phyloP scores from a whole-genome alignment of 2,797 vertebrate genomes.

The Pitangus sulphuratus region DNA sequence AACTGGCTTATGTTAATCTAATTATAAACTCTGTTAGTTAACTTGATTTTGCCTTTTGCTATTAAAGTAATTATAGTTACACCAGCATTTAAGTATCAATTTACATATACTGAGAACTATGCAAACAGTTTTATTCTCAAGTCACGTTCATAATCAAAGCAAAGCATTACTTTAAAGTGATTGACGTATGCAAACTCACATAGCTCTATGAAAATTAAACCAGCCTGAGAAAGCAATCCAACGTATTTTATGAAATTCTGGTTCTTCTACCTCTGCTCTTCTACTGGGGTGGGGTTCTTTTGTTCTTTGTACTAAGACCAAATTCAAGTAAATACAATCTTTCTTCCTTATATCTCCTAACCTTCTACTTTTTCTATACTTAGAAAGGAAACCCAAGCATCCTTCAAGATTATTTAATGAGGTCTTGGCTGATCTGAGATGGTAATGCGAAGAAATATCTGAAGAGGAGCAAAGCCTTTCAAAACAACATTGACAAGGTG shows the following conservation, averaged over 20 bases:
- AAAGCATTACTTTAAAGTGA: conserved; percentile 50
- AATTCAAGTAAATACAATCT: not conserved
- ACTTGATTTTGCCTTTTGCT: conserved; percentile 41
- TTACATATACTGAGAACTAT: conserved; percentile 12
- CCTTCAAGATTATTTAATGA: not conserved
- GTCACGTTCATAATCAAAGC: conserved; percentile 12
- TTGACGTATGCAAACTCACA: conserved; percentile 27
- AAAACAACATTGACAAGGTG: not conserved
- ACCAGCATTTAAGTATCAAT: conserved; percentile 32
- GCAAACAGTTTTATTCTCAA: conserved; percentile 57
- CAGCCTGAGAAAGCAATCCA: not conserved
- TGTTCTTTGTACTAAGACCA: not conserved
- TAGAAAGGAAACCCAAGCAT: not conserved
- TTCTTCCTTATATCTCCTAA: not conserved
- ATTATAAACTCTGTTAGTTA: conserved; percentile 44
- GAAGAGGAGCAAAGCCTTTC: not conserved
- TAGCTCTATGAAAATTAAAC: not conserved
- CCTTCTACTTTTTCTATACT: not conserved
- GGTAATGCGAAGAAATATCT: not conserved
- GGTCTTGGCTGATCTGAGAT: not conserved
- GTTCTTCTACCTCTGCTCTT: not conserved
- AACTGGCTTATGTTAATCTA: conserved; percentile 48
- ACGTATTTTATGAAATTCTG: not conserved
- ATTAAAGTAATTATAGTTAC: conserved; percentile 44
- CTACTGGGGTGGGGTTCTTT: not conserved